Evolutionary conservation across 1,140 invertebrate genomes (phyloP), one percentile per base, ranked within the genome.

Genomic region (Eubasilissa regina): DNA sequence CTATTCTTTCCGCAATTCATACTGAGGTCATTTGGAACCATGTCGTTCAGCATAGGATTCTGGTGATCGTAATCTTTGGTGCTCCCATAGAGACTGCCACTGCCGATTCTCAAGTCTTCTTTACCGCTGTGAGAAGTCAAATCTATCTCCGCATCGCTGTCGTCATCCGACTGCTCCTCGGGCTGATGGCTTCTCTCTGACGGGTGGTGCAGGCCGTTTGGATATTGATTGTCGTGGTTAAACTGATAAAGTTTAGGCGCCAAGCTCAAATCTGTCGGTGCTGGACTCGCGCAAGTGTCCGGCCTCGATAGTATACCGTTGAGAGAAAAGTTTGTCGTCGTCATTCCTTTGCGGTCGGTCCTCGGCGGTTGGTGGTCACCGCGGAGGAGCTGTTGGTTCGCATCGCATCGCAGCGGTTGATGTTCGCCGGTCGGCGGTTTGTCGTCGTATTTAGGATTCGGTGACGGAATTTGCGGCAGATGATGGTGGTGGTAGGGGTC

Each of bases 81-180:
- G 60, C 44, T 62, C 11, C 47, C 56, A 13, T 72, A 76, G 0
- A 72, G 21, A 25, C 48, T 25, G 35, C 19, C 15, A 43, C 62
- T 84, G 15, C 19, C 48, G 21, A 12, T 35, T 13, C 88, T 78
- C 78, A 87, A 85, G 15, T 89, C 89, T 44, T 89, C 89, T 83
- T 88, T 89, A 0, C 87, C 85, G 4, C 84, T 87, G 78, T 89
- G 87, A 11, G 89, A 89, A 0, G 89, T 89, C 0, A 89, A 84
- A 86, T 89, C 88, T 45, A 89, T 89, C 84, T 89, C 89, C 1
- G 89, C 84, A 77, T 89, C 89, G 75, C 86, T 88, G 64, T 89
- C 89, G 60, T 87, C 88, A 55, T 88, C 86, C 19, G 79, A 81
- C 43, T 84, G 85, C 70, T 85, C 85, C 3, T 87, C 85, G 10